phyloP scores from a whole-genome alignment of 2,888 invertebrate species.

The Agrenia bidenticulata region DNA sequence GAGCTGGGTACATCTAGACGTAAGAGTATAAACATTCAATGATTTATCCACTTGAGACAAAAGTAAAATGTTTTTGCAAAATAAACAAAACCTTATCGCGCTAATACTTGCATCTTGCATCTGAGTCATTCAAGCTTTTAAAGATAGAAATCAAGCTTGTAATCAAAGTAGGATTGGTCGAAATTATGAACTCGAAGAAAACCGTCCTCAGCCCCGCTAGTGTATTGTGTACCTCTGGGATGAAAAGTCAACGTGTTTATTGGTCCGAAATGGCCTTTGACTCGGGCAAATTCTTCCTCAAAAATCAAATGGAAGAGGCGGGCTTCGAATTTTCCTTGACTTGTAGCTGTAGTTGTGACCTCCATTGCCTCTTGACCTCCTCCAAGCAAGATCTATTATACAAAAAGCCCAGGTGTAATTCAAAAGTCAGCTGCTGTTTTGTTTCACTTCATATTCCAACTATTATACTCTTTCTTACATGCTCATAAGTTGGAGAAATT shows the following conservation, averaged over 20 bases:
- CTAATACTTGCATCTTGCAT: not conserved
- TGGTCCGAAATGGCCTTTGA: constrained; percentile 99
- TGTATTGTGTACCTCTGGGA: constrained; percentile 94
- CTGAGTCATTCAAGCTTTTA: constrained; percentile 18
- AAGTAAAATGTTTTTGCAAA: constrained; percentile 9
- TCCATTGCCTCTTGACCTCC: constrained; percentile 99
- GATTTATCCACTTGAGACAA: not conserved
- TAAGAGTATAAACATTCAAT: not conserved
- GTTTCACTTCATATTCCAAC: not conserved
- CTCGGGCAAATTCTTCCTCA: constrained; percentile 93
- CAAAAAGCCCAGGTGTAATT: no score
- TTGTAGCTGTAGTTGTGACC: constrained; percentile 90
- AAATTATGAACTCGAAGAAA: constrained; percentile 94
- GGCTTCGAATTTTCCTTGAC: constrained; percentile 95
- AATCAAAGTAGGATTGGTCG: constrained; percentile 94
- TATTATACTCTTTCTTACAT: constrained; percentile 65
- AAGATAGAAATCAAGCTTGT: constrained; percentile 77
- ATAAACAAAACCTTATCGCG: not conserved
- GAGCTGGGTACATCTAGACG: no score
- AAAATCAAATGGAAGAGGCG: constrained; percentile 92
- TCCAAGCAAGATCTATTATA: constrained; percentile 83
- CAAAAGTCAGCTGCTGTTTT: not conserved
- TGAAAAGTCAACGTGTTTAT: constrained; percentile 98
- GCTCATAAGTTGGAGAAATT: constrained; percentile 91
- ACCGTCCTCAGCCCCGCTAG: constrained; percentile 98